Conservation (phyloP, 2,888 invertebrate genomes). For the Aphodius sticticus region DNA sequence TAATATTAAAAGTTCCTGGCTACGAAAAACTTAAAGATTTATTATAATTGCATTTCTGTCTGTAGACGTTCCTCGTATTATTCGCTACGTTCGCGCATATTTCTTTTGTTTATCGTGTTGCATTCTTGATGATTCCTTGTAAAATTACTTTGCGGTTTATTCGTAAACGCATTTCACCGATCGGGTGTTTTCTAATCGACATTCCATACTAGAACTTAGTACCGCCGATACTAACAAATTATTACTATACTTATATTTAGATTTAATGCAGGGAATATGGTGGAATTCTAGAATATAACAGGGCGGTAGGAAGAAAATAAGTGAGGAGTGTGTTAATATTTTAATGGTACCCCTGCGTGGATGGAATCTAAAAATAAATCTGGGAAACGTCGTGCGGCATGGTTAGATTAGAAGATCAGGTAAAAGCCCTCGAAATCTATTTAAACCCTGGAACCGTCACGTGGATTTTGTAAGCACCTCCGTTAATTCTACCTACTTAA, state of each 20-base stretch:
- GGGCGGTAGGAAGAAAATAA: not conserved
- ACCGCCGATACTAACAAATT: no score
- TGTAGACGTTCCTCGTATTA: not conserved
- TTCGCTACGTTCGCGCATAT: not conserved
- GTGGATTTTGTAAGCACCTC: not conserved
- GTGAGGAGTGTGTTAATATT: not conserved
- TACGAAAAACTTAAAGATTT: not conserved
- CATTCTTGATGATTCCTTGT: conserved; percentile 4
- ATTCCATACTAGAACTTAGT: not conserved
- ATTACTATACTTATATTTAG: no score
- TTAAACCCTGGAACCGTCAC: not conserved
- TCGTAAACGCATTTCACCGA: not conserved
- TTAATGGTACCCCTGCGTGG: not conserved
- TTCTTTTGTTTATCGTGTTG: not conserved
- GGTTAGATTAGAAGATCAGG: not conserved
- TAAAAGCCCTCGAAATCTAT: not conserved
- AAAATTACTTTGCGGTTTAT: not conserved
- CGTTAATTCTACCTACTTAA: not conserved
- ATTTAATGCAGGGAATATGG: no score
- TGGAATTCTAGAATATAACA: no score
- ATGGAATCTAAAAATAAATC: not conserved
- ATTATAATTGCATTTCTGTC: not conserved
- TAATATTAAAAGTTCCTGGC: not conserved
- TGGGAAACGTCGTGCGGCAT: not conserved
- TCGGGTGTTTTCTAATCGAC: not conserved